Base-by-base conservation (phyloP, 2,797 vertebrate genomes). In the Chelidonichthys spinosus region DNA sequence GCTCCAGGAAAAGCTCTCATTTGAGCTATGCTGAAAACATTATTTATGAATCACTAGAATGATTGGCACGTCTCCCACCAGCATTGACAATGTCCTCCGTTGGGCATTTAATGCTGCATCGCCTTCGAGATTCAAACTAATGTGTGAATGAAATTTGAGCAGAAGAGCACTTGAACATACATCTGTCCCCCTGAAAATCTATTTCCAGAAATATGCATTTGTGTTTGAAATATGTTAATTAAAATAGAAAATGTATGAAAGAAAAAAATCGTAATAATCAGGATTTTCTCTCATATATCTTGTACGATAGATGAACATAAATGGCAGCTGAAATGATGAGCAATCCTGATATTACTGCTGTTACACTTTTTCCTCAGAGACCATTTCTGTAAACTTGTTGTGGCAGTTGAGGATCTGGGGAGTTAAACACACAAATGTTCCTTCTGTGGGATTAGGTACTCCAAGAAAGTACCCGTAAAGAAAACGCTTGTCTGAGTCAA, bases 121-220 rank as follows among this genome's bases (percentile, higher is more conserved):
- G 52, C 55, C 47, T 42, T 11, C 10, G 8, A 66, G 11, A 33
- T 70, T 72, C 3, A 55, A 67, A 37, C 4, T 54, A 74, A 54
- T 40, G 3, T 33, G 63, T 69, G 14, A 72, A 73, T 69, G 15
- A 36, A 13, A 17, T 62, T 4, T 69, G 85, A 93, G 91, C 90
- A 92, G 90, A 92, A 92, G 83, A 93, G 90, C 87, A 93, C 69
- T 78, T 85, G 78, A 79, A 83, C 35, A 40, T 79, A 63, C 32
- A 58, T 53, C 47, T 81, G 69, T 85, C 74, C 63, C 83, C 76
- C 69, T 86, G 72, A 64, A 82, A 81, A 56, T 72, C 11, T 37
- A 39, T 81, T 70, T 88, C 82, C 75, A 84, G 76, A 68, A 73
- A 76, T 78, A 81, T 52, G 56, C 76, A 76, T 67, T 63, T 65